A percentile compares a stretch with the other conserved stretches of the same genome.
These are phyloP conservation scores for Neotoma lepida DNA, from an alignment of 2,113 vertebrate species.

Conservation along the genomic window DNA sequence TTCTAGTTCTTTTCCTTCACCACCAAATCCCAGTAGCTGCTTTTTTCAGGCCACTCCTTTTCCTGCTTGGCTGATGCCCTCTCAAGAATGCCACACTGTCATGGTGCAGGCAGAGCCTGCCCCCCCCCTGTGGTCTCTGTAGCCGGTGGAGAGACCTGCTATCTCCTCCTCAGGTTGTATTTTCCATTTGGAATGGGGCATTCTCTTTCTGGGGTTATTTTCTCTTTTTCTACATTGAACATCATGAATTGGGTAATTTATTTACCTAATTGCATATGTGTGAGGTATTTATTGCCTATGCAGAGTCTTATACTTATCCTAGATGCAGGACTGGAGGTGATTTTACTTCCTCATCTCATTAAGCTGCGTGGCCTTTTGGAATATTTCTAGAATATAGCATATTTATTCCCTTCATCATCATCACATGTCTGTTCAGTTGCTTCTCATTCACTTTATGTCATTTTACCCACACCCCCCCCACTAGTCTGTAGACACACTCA, in stretches of 20 bases:
- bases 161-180: neutral
- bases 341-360: constrained; percentile 8
- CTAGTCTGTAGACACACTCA: neutral
- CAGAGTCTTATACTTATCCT: neutral
- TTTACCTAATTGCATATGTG: neutral
- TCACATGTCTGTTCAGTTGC: neutral
- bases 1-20: neutral
- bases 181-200: neutral
- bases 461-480: constrained; percentile 22
- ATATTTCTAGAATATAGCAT: neutral
- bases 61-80: neutral
- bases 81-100: neutral
- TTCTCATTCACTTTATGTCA: constrained; percentile 33
- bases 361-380: neutral
- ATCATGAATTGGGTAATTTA: neutral
- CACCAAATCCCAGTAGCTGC: neutral
- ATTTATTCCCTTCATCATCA: constrained; percentile 34
- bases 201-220: neutral
- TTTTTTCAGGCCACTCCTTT: neutral
- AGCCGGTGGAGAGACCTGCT: neutral
- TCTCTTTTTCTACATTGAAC: neutral
- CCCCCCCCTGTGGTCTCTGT: neutral
- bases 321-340: neutral
- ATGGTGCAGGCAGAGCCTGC: neutral
- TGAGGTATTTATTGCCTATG: neutral